These are phyloP conservation scores for Xiphophorus hellerii DNA, from an alignment of 2,113 vertebrate genomes.

Conservation along the genomic window DNA sequence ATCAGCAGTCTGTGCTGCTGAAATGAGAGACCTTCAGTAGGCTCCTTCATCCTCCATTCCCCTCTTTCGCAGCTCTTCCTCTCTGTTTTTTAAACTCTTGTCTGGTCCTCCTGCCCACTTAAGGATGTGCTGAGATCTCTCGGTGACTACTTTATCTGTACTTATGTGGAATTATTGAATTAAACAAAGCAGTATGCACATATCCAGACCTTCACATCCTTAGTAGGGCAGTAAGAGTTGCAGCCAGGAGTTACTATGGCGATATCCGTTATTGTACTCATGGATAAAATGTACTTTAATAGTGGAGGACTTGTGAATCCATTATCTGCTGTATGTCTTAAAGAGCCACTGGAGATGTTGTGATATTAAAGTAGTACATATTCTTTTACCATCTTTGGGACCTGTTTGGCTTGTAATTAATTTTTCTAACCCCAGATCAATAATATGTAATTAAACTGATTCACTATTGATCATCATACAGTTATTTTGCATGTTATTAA, in stretches of 20 bases:
- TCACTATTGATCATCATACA: constrained; percentile 69
- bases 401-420: constrained; percentile 56
- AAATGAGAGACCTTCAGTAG: constrained; percentile 71
- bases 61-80: constrained; percentile 34
- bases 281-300: constrained; percentile 16
- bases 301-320: constrained; percentile 23
- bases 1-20: constrained; percentile 80
- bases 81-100: constrained; percentile 53
- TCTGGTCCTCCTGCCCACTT: constrained; percentile 51
- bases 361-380: constrained; percentile 36
- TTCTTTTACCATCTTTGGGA: constrained; percentile 12
- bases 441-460: constrained; percentile 75
- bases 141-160: constrained; percentile 52
- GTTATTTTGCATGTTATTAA: constrained; percentile 66
- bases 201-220: constrained; percentile 37
- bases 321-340: constrained; percentile 20
- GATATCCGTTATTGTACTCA: constrained; percentile 21
- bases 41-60: constrained; percentile 39
- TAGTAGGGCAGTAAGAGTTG: constrained; percentile 26
- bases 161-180: constrained; percentile 63
- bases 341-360: constrained; percentile 21
- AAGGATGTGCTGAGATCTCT: constrained; percentile 51
- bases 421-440: constrained; percentile 61
- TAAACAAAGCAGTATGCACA: constrained; percentile 38
- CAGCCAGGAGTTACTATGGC: constrained; percentile 11